Percentiles rank a stretch among this genome's conserved stretches.
Conservation (phyloP, 2,888 invertebrate species). For the Odontothrips loti region DNA sequence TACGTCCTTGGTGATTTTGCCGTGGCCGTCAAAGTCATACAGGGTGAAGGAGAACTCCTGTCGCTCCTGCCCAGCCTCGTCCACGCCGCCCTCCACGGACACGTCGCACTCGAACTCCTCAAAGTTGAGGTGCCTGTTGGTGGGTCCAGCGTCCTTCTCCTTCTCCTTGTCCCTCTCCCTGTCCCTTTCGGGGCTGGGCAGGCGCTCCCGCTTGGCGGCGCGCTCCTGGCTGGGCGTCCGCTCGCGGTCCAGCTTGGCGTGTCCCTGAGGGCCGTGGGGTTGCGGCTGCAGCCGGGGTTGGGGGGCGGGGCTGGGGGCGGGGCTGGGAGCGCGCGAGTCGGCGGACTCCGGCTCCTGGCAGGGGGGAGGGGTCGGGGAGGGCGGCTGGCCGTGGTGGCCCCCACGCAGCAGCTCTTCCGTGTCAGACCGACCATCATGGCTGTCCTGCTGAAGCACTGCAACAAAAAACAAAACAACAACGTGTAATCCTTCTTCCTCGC, state of each 20-base stretch:
- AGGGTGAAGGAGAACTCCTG: conserved; percentile 77
- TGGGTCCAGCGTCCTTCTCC: conserved; percentile 1
- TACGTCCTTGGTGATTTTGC: conserved; percentile 88
- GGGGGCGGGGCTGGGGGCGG: conserved; percentile 37
- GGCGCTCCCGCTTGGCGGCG: background rate
- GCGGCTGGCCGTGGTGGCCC: conserved; percentile 34
- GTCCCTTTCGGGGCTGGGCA: background rate
- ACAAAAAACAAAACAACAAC: conserved; percentile 31
- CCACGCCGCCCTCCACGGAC: conserved; percentile 69
- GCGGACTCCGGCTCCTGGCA: conserved; percentile 33
- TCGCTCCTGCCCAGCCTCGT: conserved; percentile 54
- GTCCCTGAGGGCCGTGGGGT: conserved; percentile 40
- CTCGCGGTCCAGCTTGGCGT: conserved; percentile 35
- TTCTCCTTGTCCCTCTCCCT: background rate
- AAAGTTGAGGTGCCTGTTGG: conserved; percentile 48
- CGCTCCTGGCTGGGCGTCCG: conserved; percentile 19
- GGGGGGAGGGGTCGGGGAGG: conserved; percentile 34
- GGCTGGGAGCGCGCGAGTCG: conserved; percentile 28
- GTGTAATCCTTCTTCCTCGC: conserved; percentile 4
- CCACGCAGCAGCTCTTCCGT: conserved; percentile 38
- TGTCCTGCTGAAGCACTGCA: conserved; percentile 48
- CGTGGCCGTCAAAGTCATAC: conserved; percentile 87
- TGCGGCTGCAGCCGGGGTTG: conserved; percentile 39
- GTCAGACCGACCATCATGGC: conserved; percentile 45
- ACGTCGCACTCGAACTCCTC: conserved; percentile 80